Conservation (phyloP, 1,140 invertebrate genomes). For the Mylabris phalerata region DNA sequence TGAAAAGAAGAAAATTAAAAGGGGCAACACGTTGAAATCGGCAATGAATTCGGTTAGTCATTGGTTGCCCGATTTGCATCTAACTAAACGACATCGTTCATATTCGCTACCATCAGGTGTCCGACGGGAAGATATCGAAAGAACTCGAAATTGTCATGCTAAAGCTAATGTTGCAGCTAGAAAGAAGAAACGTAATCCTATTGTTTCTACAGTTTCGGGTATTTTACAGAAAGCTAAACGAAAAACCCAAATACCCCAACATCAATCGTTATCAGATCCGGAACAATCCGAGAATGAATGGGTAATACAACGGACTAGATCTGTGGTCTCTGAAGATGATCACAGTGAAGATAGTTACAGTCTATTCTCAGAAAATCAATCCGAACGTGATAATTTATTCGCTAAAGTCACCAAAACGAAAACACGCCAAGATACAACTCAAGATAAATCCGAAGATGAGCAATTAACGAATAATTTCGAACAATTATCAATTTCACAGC, state of each 20-base stretch:
- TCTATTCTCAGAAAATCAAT: slow-evolving; percentile 56
- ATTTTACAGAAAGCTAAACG: slow-evolving; percentile 72
- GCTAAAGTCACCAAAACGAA: slow-evolving; percentile 53
- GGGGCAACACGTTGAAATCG: slow-evolving; percentile 64
- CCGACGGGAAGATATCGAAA: slow-evolving; percentile 52
- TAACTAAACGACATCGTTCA: slow-evolving; percentile 69
- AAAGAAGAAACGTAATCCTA: slow-evolving; percentile 69
- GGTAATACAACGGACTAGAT: slow-evolving; percentile 51
- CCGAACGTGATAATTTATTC: slow-evolving; percentile 55
- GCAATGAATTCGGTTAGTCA: slow-evolving; percentile 74
- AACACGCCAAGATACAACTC: slow-evolving; percentile 45
- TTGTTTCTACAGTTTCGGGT: slow-evolving; percentile 72
- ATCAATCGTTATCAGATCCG: slow-evolving; percentile 63
- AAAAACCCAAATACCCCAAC: slow-evolving; percentile 47
- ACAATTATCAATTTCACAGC: slow-evolving; percentile 6
- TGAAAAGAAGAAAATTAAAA: slow-evolving; percentile 59
- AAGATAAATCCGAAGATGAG: slow-evolving; percentile 3
- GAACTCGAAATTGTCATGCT: slow-evolving; percentile 42
- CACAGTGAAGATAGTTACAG: slow-evolving; percentile 66
- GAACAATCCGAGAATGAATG: slow-evolving; percentile 73
- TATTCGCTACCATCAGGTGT: slow-evolving; percentile 69
- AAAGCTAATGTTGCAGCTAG: slow-evolving; percentile 45
- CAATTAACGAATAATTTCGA: background rate
- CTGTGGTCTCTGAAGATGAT: slow-evolving; percentile 62
- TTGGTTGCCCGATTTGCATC: slow-evolving; percentile 73